phyloP scores from a whole-genome alignment of 2,797 vertebrate genomes.

The Eidolon dupreanum region DNA sequence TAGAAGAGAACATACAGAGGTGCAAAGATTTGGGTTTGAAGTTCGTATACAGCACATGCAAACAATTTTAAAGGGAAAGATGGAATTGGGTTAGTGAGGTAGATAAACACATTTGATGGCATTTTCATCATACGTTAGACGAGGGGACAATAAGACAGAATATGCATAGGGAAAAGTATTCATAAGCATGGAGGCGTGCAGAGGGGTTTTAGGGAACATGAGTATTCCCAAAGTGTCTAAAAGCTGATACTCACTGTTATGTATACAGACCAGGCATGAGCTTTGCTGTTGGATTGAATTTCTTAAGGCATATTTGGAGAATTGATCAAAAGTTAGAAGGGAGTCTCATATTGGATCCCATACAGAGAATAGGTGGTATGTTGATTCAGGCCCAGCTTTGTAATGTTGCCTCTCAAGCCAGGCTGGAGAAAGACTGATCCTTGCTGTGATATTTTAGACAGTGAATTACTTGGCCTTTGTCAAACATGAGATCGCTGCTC shows the following conservation, averaged over 20 bases:
- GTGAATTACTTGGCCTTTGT: conserved; percentile 73
- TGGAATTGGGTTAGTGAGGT: not conserved
- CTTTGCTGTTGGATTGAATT: not conserved
- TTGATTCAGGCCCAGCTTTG: not conserved
- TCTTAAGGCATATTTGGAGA: not conserved
- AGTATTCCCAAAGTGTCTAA: not conserved
- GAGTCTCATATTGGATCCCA: not conserved
- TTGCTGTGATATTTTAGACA: conserved; percentile 80
- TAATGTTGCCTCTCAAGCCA: conserved; percentile 45
- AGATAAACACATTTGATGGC: not conserved
- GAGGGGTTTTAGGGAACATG: not conserved
- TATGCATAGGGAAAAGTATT: not conserved
- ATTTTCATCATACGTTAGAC: not conserved
- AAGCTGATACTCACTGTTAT: not conserved
- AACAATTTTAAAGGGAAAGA: not conserved
- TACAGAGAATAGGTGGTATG: not conserved
- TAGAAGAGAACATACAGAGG: not conserved
- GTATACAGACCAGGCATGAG: not conserved
- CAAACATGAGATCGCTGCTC: conserved; percentile 68
- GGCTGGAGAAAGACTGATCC: conserved; percentile 66
- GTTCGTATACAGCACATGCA: too few species aligned
- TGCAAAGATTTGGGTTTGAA: not conserved
- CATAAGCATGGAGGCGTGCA: not conserved
- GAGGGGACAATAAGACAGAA: not conserved
- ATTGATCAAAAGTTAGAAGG: not conserved